These are phyloP conservation scores for Hecatera dysodea DNA, from an alignment of 2,888 invertebrate genomes.

Conservation along the genomic window DNA sequence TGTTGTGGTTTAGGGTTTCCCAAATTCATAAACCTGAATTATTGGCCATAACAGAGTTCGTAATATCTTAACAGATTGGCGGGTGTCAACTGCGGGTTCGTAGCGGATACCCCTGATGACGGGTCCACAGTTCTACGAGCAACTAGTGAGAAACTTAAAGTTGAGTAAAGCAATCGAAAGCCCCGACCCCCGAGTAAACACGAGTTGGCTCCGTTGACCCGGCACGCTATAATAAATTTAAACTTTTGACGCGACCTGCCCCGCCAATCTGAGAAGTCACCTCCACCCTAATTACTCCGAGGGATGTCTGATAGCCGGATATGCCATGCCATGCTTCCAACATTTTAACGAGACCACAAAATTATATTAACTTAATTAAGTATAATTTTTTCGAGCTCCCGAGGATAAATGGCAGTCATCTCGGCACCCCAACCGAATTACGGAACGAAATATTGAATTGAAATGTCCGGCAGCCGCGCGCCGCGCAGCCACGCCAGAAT, in stretches of 20 bases:
- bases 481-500: slow-evolving; percentile 16
- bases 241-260: slow-evolving; percentile 54
- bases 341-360: slow-evolving; percentile 53
- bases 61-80: slow-evolving; percentile 33
- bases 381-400: slow-evolving; percentile 53
- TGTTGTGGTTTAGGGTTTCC: background rate
- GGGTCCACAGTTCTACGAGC: slow-evolving; percentile 6
- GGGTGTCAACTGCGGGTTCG: slow-evolving; percentile 29
- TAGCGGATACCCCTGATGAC: slow-evolving; percentile 13
- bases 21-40: slow-evolving; percentile 32
- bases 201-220: slow-evolving; percentile 40
- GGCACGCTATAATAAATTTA: slow-evolving; percentile 58
- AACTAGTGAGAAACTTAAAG: slow-evolving; percentile 23
- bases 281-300: slow-evolving; percentile 58
- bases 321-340: slow-evolving; percentile 41
- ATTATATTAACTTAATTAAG: slow-evolving; percentile 58
- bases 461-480: slow-evolving; percentile 53
- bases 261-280: slow-evolving; percentile 46
- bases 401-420: slow-evolving; percentile 53
- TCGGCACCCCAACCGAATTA: slow-evolving; percentile 55
- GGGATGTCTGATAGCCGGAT: slow-evolving; percentile 42
- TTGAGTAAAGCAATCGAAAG: slow-evolving; percentile 40
- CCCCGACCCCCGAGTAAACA: slow-evolving; percentile 44
- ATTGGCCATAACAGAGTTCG: slow-evolving; percentile 15
- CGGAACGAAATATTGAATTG: slow-evolving; percentile 63